Base-by-base conservation (phyloP, 2,888 invertebrate species). In the Antheraea yamamai region DNA sequence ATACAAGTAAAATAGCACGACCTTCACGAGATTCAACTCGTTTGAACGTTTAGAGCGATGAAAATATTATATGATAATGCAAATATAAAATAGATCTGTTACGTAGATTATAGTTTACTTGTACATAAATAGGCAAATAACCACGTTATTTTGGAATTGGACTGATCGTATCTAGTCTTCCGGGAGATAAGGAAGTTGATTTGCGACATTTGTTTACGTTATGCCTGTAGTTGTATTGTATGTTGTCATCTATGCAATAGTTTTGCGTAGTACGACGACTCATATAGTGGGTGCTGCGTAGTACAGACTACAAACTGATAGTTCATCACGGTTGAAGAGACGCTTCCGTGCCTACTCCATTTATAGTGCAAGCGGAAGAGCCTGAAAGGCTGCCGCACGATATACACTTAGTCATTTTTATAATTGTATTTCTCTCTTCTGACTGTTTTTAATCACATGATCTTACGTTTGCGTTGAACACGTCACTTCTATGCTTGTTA, bases 311-410 rank as follows among this genome's bases (percentile, higher is more conserved):
- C 68, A 70, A 76, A 74, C 77, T 74, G 79, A 75, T 78, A 78
- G 78, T 81, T 81, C 83, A 83, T 86, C 88, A 83, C 84, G 87
- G 84, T 84, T 81, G 80, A 80, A 78, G 78, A 75, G 80, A 79
- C 77, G 84, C 89, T 93, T 94, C 94, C 94, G 92, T 88, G 84
- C 16, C 8, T 66, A 66, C 81, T 88, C 92, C 89, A 89, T 90
- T 90, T 93, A 92, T 92, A 93, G 93, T 88, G 85, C 79, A 87
- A 82, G 82, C 94, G 94, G 94, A 94, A 93, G 91, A 90, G 81
- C 81, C 83, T 79, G 86, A 89, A 90, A 93, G 94, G 93, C 76
- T 91, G 80, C 80, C 47, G 81, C 83, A 83, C 83, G 82, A 81
- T 82, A 85, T 88, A 87, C 87, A 87, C 87, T 88, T 85, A 87